These are phyloP conservation scores for Poecilia velifera DNA, from an alignment of 2,797 vertebrate genomes.

Conservation along the genomic window DNA sequence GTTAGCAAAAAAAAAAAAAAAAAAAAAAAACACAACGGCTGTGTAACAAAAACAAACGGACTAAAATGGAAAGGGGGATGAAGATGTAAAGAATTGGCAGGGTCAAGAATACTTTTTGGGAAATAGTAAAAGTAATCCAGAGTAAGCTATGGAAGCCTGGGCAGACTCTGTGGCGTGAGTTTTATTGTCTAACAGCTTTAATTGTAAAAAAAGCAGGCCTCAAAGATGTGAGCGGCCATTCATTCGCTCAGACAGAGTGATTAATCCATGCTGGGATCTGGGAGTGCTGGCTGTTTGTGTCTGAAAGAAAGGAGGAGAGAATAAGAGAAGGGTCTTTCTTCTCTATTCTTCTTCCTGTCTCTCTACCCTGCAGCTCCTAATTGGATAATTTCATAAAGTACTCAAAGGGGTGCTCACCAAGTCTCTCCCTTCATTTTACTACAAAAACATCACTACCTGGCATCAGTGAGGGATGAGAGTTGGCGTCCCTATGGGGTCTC, in stretches of 20 bases:
- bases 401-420: constrained; percentile 57
- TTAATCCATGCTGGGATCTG: constrained; percentile 79
- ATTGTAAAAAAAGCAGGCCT: constrained; percentile 79
- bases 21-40: background rate
- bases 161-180: constrained; percentile 74
- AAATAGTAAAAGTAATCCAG: constrained; percentile 21
- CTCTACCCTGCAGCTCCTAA: constrained; percentile 67
- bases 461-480: constrained; percentile 24
- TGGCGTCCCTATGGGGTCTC: background rate
- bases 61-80: background rate
- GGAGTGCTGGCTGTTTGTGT: constrained; percentile 51
- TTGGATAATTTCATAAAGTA: constrained; percentile 83
- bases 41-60: background rate
- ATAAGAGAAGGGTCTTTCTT: constrained; percentile 63
- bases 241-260: constrained; percentile 80
- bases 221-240: constrained; percentile 77
- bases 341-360: constrained; percentile 60
- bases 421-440: constrained; percentile 28
- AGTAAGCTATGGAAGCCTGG: constrained; percentile 34
- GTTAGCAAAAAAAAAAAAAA: background rate
- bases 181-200: constrained; percentile 78
- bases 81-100: constrained; percentile 5
- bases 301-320: constrained; percentile 41
- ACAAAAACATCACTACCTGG: constrained; percentile 60
- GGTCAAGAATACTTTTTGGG: constrained; percentile 8